phyloP scores from a whole-genome alignment of 1,140 invertebrate genomes.

The Chironomus tepperi region DNA sequence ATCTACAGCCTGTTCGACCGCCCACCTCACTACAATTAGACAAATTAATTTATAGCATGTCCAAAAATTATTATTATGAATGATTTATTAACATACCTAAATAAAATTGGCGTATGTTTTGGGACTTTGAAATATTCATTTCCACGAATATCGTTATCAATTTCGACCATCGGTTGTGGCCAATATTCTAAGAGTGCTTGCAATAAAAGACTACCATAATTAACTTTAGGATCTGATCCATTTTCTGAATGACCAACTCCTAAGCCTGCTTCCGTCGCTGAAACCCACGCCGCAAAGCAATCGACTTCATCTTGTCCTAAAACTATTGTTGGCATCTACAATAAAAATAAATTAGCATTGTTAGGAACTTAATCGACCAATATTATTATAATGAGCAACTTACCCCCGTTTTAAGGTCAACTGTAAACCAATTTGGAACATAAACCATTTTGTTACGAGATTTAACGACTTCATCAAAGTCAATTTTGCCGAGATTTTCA shows the following conservation, averaged over 20 bases:
- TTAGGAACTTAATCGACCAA: not conserved
- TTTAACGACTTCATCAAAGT: conserved; percentile 94
- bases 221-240: conserved; percentile 73
- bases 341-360: conserved; percentile 27
- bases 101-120: conserved; percentile 92
- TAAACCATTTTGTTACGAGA: conserved; percentile 87
- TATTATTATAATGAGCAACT: conserved; percentile 32
- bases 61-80: conserved; percentile 24
- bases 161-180: conserved; percentile 62
- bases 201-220: conserved; percentile 89
- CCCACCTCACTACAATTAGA: conserved; percentile 72
- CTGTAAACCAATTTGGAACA: conserved; percentile 99
- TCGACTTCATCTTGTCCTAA: conserved; percentile 95
- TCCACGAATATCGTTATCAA: conserved; percentile 55
- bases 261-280: conserved; percentile 87
- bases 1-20: conserved; percentile 67
- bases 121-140: conserved; percentile 89
- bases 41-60: conserved; percentile 24
- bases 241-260: conserved; percentile 51
- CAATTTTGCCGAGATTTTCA: conserved; percentile 81
- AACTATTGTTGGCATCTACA: conserved; percentile 92
- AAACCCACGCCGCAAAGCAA: conserved; percentile 97
- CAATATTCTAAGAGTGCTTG: conserved; percentile 94
- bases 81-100: conserved; percentile 54
- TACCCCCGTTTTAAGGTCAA: conserved; percentile 96